Base-by-base conservation (phyloP, 2,888 invertebrate species). In the Esperia sulphurella region DNA sequence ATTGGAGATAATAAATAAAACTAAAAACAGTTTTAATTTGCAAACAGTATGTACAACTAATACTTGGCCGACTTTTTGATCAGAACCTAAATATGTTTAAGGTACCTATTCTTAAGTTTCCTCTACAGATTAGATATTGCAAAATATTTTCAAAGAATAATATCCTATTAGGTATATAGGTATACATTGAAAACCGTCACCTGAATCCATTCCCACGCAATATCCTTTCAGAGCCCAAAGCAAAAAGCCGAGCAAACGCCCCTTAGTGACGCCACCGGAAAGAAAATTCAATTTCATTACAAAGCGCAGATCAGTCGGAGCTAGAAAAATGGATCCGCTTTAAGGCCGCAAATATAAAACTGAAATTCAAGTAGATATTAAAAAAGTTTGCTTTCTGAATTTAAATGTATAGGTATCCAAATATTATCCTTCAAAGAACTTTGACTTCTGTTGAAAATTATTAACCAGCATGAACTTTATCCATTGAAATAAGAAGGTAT, bases 141-240 rank as follows among this genome's bases (percentile, higher is more conserved):
- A 3, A 21, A 21, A 21, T 21, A 5, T 21, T 21, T 21, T 21
- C 21, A 67, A 78, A 73, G 3, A 77, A 78, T 78, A 73, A 80
- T 79, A 81, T 83, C 78, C 77, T 73, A 63, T 64, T 58, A 21
- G 21, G 5, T 21, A 21, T 2, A 5, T 21, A 21, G 21, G 54
- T 60, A n/a, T n/a, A 65, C 62, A 67, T 73, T 64, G 63, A 63
- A 67, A 63, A 65, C 66, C 69, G 71, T 68, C 83, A 84, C 78
- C 85, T 85, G 85, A 81, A 79, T 83, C 75, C 74, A 82, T 85
- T 85, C 83, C 77, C 82, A 85, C 79, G 83, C 83, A 86, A 87
- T 85, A 86, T 83, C 79, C 81, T 80, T 78, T 80, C 75, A 65
- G 71, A 73, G 76, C 75, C 68, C 65, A 74, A 75, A 77, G 83